These are phyloP conservation scores for human DNA, from an alignment of 2,113 vertebrate genomes.

Conservation along the genomic window GRCh38 chr6:4847501-4848000, in stretches of 20 bases:
- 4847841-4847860: neutral
- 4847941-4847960: neutral
- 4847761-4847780: neutral
- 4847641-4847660: neutral
- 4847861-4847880: neutral
- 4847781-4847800: neutral
- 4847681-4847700: neutral
- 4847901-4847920: neutral
- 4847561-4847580: neutral
- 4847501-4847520: neutral
- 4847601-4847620: neutral
- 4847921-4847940: neutral
- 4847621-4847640: neutral
- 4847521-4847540: neutral
- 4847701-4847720: constrained; percentile 31
- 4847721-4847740: neutral
- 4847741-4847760: neutral
- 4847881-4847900: neutral
- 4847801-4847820: neutral
- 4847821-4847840: neutral
- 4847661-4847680: neutral
- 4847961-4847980: neutral
- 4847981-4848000: neutral
- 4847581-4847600: neutral
- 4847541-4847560: neutral